phyloP scores from a whole-genome alignment of 2,113 vertebrate genomes.

The Ceuthmochares aereus region DNA sequence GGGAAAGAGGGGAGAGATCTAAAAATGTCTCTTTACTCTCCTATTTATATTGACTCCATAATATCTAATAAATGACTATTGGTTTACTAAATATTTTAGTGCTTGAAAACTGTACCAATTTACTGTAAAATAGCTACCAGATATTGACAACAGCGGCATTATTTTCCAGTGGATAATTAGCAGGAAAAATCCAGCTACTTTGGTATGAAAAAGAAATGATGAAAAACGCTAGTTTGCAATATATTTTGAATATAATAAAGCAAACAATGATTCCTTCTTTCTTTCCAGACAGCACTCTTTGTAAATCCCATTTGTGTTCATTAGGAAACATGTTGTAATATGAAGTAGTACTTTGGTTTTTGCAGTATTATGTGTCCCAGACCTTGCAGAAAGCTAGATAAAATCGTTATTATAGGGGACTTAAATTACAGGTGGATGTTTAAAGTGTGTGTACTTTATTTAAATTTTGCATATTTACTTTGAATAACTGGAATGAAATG shows the following conservation, averaged over 20 bases:
- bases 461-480: slow-evolving; percentile 4
- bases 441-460: neutral
- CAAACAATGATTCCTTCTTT: neutral
- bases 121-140: neutral
- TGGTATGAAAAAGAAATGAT: neutral
- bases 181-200: neutral
- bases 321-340: neutral
- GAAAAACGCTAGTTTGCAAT: neutral
- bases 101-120: neutral
- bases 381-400: neutral
- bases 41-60: neutral
- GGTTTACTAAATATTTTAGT: neutral
- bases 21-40: neutral
- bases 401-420: neutral
- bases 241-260: neutral
- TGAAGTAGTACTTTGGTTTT: neutral
- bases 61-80: neutral
- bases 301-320: neutral
- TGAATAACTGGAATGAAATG: neutral
- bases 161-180: neutral
- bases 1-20: neutral
- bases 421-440: neutral
- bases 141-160: neutral
- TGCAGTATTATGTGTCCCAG: neutral
- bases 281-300: neutral